A percentile compares a stretch with the other conserved stretches of the same genome.
phyloP scores from a whole-genome alignment of 2,797 vertebrate species.

The Dermochelys coriacea region DNA sequence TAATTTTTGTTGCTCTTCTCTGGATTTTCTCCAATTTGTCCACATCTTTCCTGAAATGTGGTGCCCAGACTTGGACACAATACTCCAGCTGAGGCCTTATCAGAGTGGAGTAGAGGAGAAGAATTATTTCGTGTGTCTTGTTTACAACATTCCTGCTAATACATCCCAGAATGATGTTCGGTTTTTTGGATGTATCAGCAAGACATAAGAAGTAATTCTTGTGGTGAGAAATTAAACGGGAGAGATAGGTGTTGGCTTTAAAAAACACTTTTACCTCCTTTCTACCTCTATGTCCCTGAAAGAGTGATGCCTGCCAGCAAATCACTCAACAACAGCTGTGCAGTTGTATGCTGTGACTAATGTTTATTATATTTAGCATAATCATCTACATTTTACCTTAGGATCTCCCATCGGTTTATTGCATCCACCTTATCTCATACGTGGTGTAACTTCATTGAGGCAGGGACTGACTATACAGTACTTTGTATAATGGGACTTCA shows the following conservation, averaged over 20 bases:
- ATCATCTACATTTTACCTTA: neutral
- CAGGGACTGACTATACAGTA: neutral
- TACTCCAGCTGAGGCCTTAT: no score
- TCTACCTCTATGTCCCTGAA: neutral
- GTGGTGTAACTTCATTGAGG: slow-evolving; percentile 4
- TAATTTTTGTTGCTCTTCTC: no score
- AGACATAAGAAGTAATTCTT: neutral
- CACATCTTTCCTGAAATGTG: no score
- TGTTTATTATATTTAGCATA: neutral
- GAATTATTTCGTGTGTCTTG: no score
- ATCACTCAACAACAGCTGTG: neutral
- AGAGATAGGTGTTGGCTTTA: neutral
- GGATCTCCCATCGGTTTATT: neutral
- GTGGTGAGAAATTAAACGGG: slow-evolving; percentile 2
- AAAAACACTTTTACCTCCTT: neutral
- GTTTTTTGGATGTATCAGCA: no score
- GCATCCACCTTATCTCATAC: neutral
- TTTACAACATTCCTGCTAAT: no score
- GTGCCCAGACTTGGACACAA: no score
- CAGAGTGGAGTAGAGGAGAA: no score
- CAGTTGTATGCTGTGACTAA: neutral
- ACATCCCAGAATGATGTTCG: no score
- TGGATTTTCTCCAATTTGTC: no score
- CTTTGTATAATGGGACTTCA: neutral
- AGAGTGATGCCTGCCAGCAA: neutral